Conservation (phyloP, 2,113 vertebrate genomes). For the Cyanoliseus patagonus region DNA sequence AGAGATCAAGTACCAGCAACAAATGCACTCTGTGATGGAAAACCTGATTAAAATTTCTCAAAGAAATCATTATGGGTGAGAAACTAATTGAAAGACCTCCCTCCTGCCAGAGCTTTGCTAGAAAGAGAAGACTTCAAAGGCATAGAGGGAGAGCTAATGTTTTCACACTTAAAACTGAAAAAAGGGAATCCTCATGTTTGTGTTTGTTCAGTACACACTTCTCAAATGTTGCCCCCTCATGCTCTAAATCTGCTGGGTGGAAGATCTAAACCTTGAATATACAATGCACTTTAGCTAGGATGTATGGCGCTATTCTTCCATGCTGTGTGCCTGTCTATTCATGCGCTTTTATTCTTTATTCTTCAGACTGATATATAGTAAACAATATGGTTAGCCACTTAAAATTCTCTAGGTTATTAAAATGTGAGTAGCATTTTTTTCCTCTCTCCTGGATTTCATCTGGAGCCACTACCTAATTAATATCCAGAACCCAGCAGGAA, state of each 20-base stretch:
- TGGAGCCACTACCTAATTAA: slow-evolving; percentile 66
- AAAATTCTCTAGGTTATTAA: slow-evolving; percentile 71
- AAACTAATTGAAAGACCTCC: slow-evolving; percentile 69
- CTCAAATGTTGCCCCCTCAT: slow-evolving; percentile 58
- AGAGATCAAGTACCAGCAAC: slow-evolving; percentile 60
- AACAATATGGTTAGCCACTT: slow-evolving; percentile 72
- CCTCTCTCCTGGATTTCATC: slow-evolving; percentile 47
- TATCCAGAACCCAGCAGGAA: slow-evolving; percentile 62
- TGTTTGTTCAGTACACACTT: slow-evolving; percentile 65
- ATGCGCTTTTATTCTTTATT: slow-evolving; percentile 48
- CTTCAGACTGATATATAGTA: slow-evolving; percentile 55
- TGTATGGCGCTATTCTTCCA: slow-evolving; percentile 48
- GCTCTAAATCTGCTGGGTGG: slow-evolving; percentile 59
- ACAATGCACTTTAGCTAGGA: slow-evolving; percentile 57
- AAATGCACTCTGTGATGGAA: slow-evolving; percentile 56
- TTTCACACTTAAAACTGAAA: slow-evolving; percentile 67
- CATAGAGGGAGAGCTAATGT: slow-evolving; percentile 54
- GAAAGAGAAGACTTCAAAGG: slow-evolving; percentile 66
- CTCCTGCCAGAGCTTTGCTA: slow-evolving; percentile 65
- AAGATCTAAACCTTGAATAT: slow-evolving; percentile 65
- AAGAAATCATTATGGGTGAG: slow-evolving; percentile 69
- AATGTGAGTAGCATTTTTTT: slow-evolving; percentile 25
- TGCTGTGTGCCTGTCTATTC: slow-evolving; percentile 55
- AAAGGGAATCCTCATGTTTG: slow-evolving; percentile 62
- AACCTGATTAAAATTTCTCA: slow-evolving; percentile 73